Base-by-base conservation (phyloP, 23 tunicate genomes). In the Halocynthia aurantium region DNA sequence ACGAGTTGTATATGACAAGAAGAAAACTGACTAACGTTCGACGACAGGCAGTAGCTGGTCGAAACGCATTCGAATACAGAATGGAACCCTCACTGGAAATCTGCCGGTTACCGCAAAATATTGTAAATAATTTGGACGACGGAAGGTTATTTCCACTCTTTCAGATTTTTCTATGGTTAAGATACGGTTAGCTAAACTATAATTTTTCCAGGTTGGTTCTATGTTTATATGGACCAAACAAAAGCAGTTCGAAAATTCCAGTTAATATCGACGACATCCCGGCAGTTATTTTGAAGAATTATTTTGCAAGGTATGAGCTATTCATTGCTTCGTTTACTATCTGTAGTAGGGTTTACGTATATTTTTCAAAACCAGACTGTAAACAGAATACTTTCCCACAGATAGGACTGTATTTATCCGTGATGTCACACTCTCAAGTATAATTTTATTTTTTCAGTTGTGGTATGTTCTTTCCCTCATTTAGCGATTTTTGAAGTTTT, bases 1-100 rank as follows among this genome's bases (percentile, higher is more conserved):
- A 91, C 61, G 97, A 91, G 65, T 77, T 85, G 51, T 77, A 85
- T 55, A 51, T 85, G 57, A 91, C 97, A 8, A 77, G 97, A 68
- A 76, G 97, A 19, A 91, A 91, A 52, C 77, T 91, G 15, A 91
- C 97, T 20, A 91, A 91, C 55, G 97, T 91, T 22, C 80, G 97
- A 17, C 62, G 97, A 61, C 63, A 76, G 51, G 97, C 97, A n/a
- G 22, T 91, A 49, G 13, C 71, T 10, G 57, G 70, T 10, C 75
- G 97, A 22, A 66, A 51, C 50, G 13, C 87, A 20, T 12, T 54
- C 7, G 62, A 64, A 22, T 91, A 91, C 53, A 50, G 82, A 5
- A 91, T 91, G 97, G 97, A 91, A 78, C 87, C 90, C 5, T 65
- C 57, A 10, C 63, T 91, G 7, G 97, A 91, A 53, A 53, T 63